These are phyloP conservation scores for Thereva nobilitata DNA, from an alignment of 2,888 invertebrate genomes.

Conservation along the genomic window DNA sequence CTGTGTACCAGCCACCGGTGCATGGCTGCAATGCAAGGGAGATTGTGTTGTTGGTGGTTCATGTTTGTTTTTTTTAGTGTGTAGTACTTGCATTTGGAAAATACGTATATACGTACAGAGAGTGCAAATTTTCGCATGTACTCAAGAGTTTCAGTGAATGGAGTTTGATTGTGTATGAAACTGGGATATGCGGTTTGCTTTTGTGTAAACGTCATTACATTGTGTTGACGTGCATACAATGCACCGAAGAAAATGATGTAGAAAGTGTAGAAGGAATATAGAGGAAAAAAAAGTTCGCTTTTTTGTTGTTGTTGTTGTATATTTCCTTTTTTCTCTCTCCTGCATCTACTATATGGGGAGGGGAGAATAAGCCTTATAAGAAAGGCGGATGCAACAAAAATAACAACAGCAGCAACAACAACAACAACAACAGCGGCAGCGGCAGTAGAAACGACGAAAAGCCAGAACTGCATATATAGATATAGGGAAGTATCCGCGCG, in stretches of 20 bases:
- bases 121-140: conserved; percentile 30
- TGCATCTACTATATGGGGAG: conserved; percentile 38
- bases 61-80: not conserved
- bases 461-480: conserved; percentile 27
- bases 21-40: too few relatives aligned
- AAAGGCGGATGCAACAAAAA: conserved; percentile 28
- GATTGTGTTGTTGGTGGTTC: too few relatives aligned
- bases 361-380: conserved; percentile 36
- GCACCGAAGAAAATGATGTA: conserved; percentile 29
- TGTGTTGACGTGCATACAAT: conserved; percentile 29
- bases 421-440: conserved; percentile 31
- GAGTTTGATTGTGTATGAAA: conserved; percentile 23
- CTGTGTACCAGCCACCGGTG: too few relatives aligned
- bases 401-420: conserved; percentile 33
- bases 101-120: not conserved
- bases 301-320: conserved; percentile 3
- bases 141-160: conserved; percentile 24
- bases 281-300: conserved; percentile 5
- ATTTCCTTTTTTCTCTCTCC: conserved; percentile 24
- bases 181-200: conserved; percentile 27
- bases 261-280: conserved; percentile 21
- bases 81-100: not conserved
- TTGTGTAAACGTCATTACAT: conserved; percentile 34
- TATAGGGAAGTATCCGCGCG: conserved; percentile 21
- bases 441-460: conserved; percentile 35